Percentiles rank a stretch among this genome's conserved stretches.
phyloP scores from a whole-genome alignment of 2,797 vertebrate species.

The Amazonetta brasiliensis region DNA sequence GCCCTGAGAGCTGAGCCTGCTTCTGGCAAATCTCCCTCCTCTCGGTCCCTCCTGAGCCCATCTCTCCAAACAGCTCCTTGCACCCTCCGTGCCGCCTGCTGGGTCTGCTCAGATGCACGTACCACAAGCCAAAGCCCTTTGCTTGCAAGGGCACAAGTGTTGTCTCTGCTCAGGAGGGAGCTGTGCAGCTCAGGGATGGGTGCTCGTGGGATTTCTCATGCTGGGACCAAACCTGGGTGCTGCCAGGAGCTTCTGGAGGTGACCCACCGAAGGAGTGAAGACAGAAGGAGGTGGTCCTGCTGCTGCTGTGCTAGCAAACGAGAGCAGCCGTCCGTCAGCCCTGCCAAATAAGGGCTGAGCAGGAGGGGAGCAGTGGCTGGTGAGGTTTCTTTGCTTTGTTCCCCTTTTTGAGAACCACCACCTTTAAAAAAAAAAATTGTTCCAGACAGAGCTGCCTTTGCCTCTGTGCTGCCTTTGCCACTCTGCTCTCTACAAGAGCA shows the following conservation, averaged over 20 bases:
- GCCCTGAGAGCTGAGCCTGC: not conserved
- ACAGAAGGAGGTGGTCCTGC: not conserved
- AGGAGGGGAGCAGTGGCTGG: not conserved
- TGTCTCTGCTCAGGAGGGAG: not conserved
- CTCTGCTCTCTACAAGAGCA: not conserved
- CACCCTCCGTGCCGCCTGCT: accelerated
- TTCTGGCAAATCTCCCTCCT: not conserved
- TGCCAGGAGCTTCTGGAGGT: not conserved
- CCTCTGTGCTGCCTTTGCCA: not conserved
- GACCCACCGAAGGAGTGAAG: not conserved
- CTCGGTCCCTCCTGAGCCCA: not conserved
- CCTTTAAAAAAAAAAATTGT: not conserved
- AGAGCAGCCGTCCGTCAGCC: not conserved
- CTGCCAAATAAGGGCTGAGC: conserved; percentile 38
- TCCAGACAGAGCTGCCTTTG: not conserved
- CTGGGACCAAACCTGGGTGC: not conserved
- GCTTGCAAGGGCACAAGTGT: not conserved
- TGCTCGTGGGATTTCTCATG: accelerated
- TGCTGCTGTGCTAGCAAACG: not conserved
- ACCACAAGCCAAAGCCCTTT: accelerated
- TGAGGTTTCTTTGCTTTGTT: conserved; percentile 39
- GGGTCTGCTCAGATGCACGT: accelerated
- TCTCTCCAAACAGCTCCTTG: not conserved
- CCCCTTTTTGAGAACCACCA: conserved; percentile 51
- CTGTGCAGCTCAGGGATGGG: accelerated